phyloP scores from a whole-genome alignment of 2,888 invertebrate genomes.

The Mechanitis messenoides region DNA sequence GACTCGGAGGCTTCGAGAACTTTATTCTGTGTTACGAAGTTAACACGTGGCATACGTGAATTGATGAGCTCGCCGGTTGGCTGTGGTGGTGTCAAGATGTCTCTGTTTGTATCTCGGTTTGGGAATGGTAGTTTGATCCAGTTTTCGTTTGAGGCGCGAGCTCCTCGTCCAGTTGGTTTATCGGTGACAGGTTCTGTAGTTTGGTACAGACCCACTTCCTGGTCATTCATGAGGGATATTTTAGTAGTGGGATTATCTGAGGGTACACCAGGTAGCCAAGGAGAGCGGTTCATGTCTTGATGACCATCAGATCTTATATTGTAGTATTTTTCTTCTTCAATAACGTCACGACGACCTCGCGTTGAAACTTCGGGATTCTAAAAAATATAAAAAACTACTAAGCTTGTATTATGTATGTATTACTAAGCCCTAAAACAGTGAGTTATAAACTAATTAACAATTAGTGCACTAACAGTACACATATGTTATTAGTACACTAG shows the following conservation, averaged over 20 bases:
- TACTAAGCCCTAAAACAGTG: no score
- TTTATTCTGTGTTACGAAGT: slow-evolving; percentile 81
- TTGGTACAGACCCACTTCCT: slow-evolving; percentile 51
- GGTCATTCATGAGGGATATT: slow-evolving; percentile 59
- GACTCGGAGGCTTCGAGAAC: slow-evolving; percentile 68
- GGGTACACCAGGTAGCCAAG: slow-evolving; percentile 67
- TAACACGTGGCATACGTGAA: slow-evolving; percentile 79
- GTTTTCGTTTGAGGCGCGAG: slow-evolving; percentile 77
- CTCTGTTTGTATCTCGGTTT: slow-evolving; percentile 48
- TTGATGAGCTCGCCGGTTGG: slow-evolving; percentile 74
- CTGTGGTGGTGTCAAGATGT: slow-evolving; percentile 71
- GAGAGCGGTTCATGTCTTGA: slow-evolving; percentile 41
- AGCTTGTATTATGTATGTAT: no score
- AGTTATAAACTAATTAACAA: no score
- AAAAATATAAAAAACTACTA: slow-evolving; percentile 13
- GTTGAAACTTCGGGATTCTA: slow-evolving; percentile 50
- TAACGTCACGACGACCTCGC: slow-evolving; percentile 64
- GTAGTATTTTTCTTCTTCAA: slow-evolving; percentile 69
- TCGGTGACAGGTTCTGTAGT: slow-evolving; percentile 68
- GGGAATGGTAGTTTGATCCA: slow-evolving; percentile 79
- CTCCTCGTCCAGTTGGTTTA: slow-evolving; percentile 76
- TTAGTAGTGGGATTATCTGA: slow-evolving; percentile 65
- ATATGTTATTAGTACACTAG: no score
- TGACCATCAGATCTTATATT: slow-evolving; percentile 53
- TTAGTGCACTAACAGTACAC: no score